These are phyloP conservation scores for Drosophila longiperda DNA, from an alignment of 2,888 invertebrate species.

Conservation along the genomic window DNA sequence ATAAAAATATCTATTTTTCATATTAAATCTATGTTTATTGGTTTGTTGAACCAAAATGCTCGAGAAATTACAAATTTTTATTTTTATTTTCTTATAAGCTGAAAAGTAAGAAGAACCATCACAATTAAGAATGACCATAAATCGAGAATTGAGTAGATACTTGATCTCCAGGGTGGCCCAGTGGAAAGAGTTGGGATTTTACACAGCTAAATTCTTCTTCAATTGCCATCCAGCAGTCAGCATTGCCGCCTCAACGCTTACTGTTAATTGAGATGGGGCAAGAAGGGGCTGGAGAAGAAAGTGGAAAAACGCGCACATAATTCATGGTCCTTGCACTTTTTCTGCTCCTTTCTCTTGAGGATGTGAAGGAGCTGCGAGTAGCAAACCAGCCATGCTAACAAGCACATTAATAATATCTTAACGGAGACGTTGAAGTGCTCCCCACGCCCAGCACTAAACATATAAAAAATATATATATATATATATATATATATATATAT, in stretches of 20 bases:
- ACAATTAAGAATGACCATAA: neutral
- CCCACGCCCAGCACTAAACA: slow-evolving; percentile 30
- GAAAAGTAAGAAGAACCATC: neutral
- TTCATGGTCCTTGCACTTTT: slow-evolving; percentile 40
- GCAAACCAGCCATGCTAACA: slow-evolving; percentile 52
- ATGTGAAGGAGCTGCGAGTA: neutral
- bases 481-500: neutral
- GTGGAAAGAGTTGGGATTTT: neutral
- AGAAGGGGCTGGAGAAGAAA: neutral
- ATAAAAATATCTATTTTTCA: neutral
- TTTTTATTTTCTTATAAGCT: neutral
- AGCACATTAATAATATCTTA: slow-evolving; percentile 77
- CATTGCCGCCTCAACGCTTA: slow-evolving; percentile 62
- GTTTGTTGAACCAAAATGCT: neutral
- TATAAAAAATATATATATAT: neutral
- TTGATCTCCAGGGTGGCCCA: neutral
- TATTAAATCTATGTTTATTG: neutral
- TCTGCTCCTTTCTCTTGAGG: neutral
- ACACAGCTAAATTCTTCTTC: slow-evolving; percentile 23
- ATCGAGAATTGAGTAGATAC: neutral
- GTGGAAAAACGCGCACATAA: slow-evolving; percentile 60
- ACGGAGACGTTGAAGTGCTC: slow-evolving; percentile 59
- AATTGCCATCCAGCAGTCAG: slow-evolving; percentile 28
- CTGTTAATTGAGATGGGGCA: slow-evolving; percentile 56
- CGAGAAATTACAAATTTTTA: neutral